These are phyloP conservation scores for Elysia crispata DNA, from an alignment of 2,888 invertebrate genomes.

Conservation along the genomic window DNA sequence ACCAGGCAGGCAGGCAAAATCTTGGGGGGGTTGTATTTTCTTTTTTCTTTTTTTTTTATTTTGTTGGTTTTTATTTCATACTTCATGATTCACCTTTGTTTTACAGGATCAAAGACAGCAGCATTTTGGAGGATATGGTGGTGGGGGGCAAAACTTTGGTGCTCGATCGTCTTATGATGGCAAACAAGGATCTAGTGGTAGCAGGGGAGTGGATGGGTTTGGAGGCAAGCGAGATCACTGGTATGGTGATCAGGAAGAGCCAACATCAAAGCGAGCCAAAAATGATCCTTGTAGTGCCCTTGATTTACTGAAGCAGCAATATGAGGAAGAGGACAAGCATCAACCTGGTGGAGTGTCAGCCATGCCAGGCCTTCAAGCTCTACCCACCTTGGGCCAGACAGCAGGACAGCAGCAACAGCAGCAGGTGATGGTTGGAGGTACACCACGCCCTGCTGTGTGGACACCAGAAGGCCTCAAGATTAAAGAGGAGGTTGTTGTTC, in stretches of 20 bases:
- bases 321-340: slow-evolving; percentile 62
- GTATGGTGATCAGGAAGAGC: slow-evolving; percentile 53
- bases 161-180: neutral
- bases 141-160: slow-evolving; percentile 38
- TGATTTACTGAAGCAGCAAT: slow-evolving; percentile 74
- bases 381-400: neutral
- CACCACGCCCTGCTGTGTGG: slow-evolving; percentile 10
- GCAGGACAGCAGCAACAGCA: neutral
- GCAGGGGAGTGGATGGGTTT: slow-evolving; percentile 24
- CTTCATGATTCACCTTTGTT: neutral
- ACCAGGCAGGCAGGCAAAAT: too few relatives aligned
- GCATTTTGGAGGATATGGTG: slow-evolving; percentile 38
- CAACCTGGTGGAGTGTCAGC: slow-evolving; percentile 51
- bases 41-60: too few relatives aligned
- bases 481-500: slow-evolving; percentile 40
- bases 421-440: slow-evolving; percentile 26
- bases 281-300: slow-evolving; percentile 67
- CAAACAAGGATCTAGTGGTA: neutral
- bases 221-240: slow-evolving; percentile 39
- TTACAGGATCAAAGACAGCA: slow-evolving; percentile 37
- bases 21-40: too few relatives aligned
- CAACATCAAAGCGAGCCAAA: slow-evolving; percentile 61
- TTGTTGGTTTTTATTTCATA: too few relatives aligned
- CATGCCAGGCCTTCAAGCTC: slow-evolving; percentile 43
- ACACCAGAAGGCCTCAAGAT: slow-evolving; percentile 25